Percentiles rank a stretch among this genome's conserved stretches.
Conservation (phyloP, 1,140 invertebrate species). For the Drosophila ficusphila region DNA sequence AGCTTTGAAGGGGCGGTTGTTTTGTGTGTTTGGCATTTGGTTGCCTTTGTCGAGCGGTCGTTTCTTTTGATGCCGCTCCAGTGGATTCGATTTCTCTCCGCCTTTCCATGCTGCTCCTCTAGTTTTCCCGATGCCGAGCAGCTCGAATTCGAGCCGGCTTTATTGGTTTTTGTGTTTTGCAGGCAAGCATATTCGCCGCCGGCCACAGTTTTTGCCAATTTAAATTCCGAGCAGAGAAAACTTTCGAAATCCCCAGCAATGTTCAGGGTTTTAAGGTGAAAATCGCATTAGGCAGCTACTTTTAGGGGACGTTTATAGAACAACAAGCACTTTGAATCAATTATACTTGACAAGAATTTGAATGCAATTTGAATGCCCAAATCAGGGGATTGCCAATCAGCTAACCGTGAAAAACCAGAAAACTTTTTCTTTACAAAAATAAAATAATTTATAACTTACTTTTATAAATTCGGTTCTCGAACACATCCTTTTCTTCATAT, state of each 20-base stretch:
- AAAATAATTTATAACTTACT: too few relatives aligned
- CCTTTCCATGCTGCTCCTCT: slow-evolving; percentile 15
- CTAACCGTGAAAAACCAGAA: too few relatives aligned
- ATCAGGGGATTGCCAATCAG: too few relatives aligned
- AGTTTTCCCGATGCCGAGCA: slow-evolving; percentile 16
- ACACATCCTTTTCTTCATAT: too few relatives aligned
- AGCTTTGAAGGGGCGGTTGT: slow-evolving; percentile 13
- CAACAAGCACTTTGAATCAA: neutral
- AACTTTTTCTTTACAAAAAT: too few relatives aligned
- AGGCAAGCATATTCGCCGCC: slow-evolving; percentile 43
- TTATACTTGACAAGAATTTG: neutral
- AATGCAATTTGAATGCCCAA: neutral
- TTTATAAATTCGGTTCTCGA: too few relatives aligned
- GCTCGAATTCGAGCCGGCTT: slow-evolving; percentile 51
- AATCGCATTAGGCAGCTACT: slow-evolving; percentile 3
- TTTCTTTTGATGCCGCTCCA: slow-evolving; percentile 65
- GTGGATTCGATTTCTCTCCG: slow-evolving; percentile 59
- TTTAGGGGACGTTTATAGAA: neutral
- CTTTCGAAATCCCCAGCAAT: neutral
- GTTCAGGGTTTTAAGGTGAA: neutral
- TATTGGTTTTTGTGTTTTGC: slow-evolving; percentile 66
- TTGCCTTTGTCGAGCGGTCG: slow-evolving; percentile 56
- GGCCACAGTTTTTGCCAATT: slow-evolving; percentile 33
- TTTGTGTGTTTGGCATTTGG: slow-evolving; percentile 65
- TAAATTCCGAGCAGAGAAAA: neutral